Conservation (phyloP, 2,888 invertebrate species). For the Sinhomidia bicolor region DNA sequence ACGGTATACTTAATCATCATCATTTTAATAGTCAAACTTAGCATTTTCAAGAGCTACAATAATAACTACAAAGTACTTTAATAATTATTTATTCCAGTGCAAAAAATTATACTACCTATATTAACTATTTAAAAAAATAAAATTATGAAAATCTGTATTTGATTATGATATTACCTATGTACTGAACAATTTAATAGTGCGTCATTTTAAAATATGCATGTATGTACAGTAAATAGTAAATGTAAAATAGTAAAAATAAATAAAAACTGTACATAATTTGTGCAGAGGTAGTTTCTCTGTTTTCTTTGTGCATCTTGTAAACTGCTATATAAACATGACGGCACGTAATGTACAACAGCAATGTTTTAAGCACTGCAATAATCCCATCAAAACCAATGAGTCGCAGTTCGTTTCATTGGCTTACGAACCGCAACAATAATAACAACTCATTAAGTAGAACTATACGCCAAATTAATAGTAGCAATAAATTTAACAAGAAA, state of each 20-base stretch:
- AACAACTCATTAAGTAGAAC: constrained; percentile 29
- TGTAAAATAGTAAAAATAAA: too few species aligned
- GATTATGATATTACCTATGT: too few species aligned
- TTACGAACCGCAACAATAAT: constrained; percentile 40
- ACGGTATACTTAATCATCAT: not conserved
- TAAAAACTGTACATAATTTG: too few species aligned
- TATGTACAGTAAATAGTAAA: too few species aligned
- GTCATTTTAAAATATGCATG: too few species aligned
- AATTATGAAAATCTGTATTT: not conserved
- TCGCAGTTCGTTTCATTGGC: constrained; percentile 67
- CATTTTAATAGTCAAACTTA: not conserved
- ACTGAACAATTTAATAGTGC: too few species aligned
- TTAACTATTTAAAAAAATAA: too few species aligned
- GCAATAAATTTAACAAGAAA: constrained; percentile 12
- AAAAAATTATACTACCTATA: too few species aligned
- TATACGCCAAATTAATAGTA: constrained; percentile 33
- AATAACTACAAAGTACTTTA: too few species aligned
- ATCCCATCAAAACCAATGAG: constrained; percentile 18
- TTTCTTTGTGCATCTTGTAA: too few species aligned
- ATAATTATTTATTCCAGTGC: too few species aligned
- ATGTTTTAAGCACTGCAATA: not conserved
- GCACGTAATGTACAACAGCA: not conserved
- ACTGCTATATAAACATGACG: not conserved
- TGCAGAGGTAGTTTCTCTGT: too few species aligned
- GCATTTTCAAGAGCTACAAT: not conserved